Evolutionary conservation across 2,113 vertebrate species (phyloP).

Genomic region (Silurus meridionalis): DNA sequence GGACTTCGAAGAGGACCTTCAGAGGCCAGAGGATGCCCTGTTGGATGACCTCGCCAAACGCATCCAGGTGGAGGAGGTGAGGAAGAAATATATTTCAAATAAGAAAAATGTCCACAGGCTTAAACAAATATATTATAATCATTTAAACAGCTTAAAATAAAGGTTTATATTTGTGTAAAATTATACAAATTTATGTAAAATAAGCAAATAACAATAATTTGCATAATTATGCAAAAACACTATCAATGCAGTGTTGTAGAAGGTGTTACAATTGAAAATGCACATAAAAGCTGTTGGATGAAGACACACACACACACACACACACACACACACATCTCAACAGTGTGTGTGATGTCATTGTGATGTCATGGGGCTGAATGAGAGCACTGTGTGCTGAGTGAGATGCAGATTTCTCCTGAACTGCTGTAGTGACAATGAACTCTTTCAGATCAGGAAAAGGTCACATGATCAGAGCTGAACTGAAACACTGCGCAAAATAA

Average conservation of each 20-base stretch:
- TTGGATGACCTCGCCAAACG: slow-evolving; percentile 90
- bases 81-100: background rate
- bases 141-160: background rate
- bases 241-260: background rate
- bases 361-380: slow-evolving; percentile 2
- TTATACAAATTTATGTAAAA: background rate
- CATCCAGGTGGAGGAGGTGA: slow-evolving; percentile 94
- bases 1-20: slow-evolving; percentile 50
- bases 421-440: background rate
- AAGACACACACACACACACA: background rate
- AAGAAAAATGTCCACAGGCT: background rate
- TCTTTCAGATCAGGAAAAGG: background rate
- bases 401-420: slow-evolving; percentile 21
- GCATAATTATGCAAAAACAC: background rate
- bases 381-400: background rate
- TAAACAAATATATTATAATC: background rate
- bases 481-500: background rate
- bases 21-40: slow-evolving; percentile 63
- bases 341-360: background rate
- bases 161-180: background rate
- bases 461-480: background rate
- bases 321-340: background rate
- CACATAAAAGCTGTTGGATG: background rate
- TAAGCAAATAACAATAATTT: background rate
- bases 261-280: background rate